phyloP scores from a whole-genome alignment of 2,888 invertebrate species.

The Erynnis tages region DNA sequence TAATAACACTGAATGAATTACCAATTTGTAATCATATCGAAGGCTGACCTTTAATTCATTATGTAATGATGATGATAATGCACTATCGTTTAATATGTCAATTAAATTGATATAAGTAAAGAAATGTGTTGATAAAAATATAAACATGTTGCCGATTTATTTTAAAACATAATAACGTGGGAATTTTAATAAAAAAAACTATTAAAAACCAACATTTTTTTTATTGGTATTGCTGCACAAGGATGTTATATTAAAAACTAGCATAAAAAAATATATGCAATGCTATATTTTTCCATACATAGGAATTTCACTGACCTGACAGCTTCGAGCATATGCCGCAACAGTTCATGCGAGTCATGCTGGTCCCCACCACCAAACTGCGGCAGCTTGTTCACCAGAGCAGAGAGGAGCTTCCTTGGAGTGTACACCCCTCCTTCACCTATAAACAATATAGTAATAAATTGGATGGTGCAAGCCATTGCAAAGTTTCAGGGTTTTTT shows the following conservation, averaged over 20 bases:
- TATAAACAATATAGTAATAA: constrained; percentile 44
- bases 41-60: background rate
- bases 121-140: too few relatives aligned
- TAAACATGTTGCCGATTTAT: too few relatives aligned
- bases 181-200: too few relatives aligned
- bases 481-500: too few relatives aligned
- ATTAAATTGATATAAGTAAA: too few relatives aligned
- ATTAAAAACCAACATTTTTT: too few relatives aligned
- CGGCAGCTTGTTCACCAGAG: constrained; percentile 85
- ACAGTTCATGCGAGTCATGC: constrained; percentile 97
- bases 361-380: constrained; percentile 97
- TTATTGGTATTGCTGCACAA: too few relatives aligned
- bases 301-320: constrained; percentile 79
- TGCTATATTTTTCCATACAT: too few relatives aligned
- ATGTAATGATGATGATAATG: background rate
- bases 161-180: too few relatives aligned
- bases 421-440: constrained; percentile 84
- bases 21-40: background rate
- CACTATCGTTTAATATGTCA: background rate
- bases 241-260: too few relatives aligned
- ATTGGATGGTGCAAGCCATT: too few relatives aligned
- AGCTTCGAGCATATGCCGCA: constrained; percentile 94
- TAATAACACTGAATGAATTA: background rate
- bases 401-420: constrained; percentile 84
- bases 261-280: too few relatives aligned